Conservation (phyloP, 30 jellyfish, hydroid and myxozoan genomes). For the Pseudorhiza aurosa region DNA sequence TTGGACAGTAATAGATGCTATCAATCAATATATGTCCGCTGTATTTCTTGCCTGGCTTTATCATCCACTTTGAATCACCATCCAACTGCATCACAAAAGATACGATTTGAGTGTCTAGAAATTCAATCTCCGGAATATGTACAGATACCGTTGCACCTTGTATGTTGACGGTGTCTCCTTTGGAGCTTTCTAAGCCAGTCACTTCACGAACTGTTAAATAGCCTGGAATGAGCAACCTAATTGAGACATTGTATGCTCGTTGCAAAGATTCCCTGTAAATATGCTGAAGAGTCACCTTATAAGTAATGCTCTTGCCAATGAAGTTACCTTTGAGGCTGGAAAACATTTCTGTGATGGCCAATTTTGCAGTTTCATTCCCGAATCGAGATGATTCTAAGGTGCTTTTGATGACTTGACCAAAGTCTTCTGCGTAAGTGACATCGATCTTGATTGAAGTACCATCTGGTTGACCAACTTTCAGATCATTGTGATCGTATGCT, state of each 20-base stretch:
- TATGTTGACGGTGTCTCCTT: not conserved
- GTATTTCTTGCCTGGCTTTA: not conserved
- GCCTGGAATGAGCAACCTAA: not conserved
- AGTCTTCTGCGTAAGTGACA: not conserved
- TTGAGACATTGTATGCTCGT: constrained; percentile 2
- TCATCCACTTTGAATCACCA: not conserved
- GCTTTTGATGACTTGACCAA: not conserved
- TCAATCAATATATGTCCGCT: not conserved
- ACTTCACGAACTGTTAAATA: not conserved
- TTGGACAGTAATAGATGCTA: not conserved
- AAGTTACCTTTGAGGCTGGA: not conserved
- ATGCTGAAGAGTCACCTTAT: not conserved
- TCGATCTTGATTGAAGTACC: not conserved
- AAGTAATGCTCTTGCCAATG: constrained; percentile 3
- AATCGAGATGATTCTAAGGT: not conserved
- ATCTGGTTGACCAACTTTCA: not conserved
- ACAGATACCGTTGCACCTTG: not conserved
- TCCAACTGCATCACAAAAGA: not conserved
- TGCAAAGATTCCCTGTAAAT: not conserved
- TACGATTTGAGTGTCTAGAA: not conserved
- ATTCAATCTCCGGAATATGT: not conserved
- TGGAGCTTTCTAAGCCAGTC: not conserved
- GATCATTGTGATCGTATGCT: constrained; percentile 17
- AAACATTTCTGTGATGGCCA: not conserved
- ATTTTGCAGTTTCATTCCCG: not conserved